Percentiles rank a stretch among this genome's conserved stretches.
Conservation (phyloP, 2,113 vertebrate genomes). For the Sinosuthora webbiana region DNA sequence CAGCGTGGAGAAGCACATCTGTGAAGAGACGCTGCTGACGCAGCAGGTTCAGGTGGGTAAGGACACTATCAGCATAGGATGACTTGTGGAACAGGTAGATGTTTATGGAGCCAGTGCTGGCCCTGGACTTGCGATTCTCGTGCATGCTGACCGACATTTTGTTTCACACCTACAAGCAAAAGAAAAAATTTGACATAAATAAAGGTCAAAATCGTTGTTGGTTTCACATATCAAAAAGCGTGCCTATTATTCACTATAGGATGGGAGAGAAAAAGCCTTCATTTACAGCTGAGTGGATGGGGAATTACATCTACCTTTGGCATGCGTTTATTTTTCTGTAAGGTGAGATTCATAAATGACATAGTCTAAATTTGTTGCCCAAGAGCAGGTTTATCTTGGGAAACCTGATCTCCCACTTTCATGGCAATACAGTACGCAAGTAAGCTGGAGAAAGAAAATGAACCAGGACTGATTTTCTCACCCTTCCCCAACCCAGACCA, state of each 20-base stretch:
- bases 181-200: constrained; percentile 24
- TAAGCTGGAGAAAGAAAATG: background rate
- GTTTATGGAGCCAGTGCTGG: constrained; percentile 84
- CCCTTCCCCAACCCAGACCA: constrained; percentile 53
- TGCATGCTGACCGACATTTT: constrained; percentile 85
- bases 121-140: constrained; percentile 83
- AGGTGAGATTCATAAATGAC: constrained; percentile 41
- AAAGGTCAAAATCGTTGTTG: background rate
- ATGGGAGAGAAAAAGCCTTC: background rate
- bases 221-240: background rate
- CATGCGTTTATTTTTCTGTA: constrained; percentile 9
- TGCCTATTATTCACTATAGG: background rate
- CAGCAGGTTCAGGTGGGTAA: constrained; percentile 81
- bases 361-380: constrained; percentile 49
- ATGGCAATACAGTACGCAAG: constrained; percentile 41
- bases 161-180: constrained; percentile 71
- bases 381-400: constrained; percentile 73
- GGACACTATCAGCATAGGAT: constrained; percentile 84
- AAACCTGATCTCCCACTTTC: constrained; percentile 76
- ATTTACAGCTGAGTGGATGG: background rate
- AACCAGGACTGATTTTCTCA: constrained; percentile 51
- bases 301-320: background rate
- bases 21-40: constrained; percentile 84
- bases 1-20: constrained; percentile 81
- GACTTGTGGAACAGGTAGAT: constrained; percentile 85